Evolutionary conservation across 2,797 vertebrate species (phyloP).

Genomic region (Saxicola maurus): DNA sequence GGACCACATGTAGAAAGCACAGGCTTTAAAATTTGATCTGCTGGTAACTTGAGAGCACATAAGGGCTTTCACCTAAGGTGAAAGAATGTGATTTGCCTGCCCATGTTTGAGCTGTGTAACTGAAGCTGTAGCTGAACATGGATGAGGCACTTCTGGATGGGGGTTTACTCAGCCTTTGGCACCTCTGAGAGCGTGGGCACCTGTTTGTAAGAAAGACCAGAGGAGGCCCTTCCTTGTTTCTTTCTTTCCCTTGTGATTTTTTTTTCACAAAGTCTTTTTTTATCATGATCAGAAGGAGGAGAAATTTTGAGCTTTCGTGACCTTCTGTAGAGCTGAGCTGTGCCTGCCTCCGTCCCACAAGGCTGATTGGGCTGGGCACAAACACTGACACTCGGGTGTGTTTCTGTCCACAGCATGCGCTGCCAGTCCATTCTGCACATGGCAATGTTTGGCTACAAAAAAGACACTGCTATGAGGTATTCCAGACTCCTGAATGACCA

Average conservation of each 20-base stretch:
- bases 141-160: not conserved
- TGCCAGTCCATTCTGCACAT: conserved; percentile 93
- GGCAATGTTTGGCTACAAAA: conserved; percentile 90
- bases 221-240: not conserved
- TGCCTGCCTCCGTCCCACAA: not conserved
- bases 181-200: not conserved
- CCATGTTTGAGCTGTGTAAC: not conserved
- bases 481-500: conserved; percentile 88
- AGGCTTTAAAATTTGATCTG: not conserved
- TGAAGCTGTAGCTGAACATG: not conserved
- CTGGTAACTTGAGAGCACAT: not conserved
- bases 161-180: not conserved
- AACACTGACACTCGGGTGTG: not conserved
- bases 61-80: not conserved
- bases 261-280: not conserved
- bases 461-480: conserved; percentile 87
- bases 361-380: not conserved
- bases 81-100: not conserved
- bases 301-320: not conserved
- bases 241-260: not conserved
- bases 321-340: not conserved
- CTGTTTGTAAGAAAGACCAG: not conserved
- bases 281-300: not conserved
- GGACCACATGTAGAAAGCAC: not conserved
- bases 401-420: conserved; percentile 79